Conservation (phyloP, 2,888 invertebrate genomes). For the Lasioglossum calceatum region DNA sequence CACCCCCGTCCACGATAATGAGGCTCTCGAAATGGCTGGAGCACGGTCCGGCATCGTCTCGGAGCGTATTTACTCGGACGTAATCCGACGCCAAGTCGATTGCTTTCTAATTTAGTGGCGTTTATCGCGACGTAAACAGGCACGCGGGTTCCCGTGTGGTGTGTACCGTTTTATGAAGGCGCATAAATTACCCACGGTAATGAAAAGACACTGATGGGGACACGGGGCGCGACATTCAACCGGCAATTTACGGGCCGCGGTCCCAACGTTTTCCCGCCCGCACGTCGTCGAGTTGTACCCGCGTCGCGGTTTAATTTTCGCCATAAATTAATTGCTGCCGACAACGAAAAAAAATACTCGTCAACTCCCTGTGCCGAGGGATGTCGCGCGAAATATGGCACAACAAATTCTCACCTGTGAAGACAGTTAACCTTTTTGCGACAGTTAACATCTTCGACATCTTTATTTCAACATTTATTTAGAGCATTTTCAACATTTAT, state of each 20-base stretch:
- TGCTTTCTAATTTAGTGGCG: constrained; percentile 26
- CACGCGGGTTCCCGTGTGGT: background rate
- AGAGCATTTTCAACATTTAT: no score
- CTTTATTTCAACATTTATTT: no score
- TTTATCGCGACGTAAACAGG: constrained; percentile 40
- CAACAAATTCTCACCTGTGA: background rate
- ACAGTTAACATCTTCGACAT: no score
- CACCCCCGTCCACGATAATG: background rate
- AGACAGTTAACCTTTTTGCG: background rate
- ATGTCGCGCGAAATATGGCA: background rate
- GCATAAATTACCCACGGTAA: constrained; percentile 32
- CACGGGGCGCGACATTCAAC: background rate
- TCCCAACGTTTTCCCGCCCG: background rate
- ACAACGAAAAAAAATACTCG: background rate
- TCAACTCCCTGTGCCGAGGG: background rate
- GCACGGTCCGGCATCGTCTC: background rate
- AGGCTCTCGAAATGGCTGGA: background rate
- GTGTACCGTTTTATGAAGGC: background rate
- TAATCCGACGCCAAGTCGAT: constrained; percentile 11
- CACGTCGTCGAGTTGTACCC: background rate
- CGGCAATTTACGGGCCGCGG: constrained; percentile 6
- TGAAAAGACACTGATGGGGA: constrained; percentile 5
- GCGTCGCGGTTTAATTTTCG: constrained; percentile 2
- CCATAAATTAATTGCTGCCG: background rate
- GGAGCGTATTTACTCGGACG: background rate